These are phyloP conservation scores for Anorthoa munda DNA, from an alignment of 2,888 invertebrate species.

Conservation along the genomic window DNA sequence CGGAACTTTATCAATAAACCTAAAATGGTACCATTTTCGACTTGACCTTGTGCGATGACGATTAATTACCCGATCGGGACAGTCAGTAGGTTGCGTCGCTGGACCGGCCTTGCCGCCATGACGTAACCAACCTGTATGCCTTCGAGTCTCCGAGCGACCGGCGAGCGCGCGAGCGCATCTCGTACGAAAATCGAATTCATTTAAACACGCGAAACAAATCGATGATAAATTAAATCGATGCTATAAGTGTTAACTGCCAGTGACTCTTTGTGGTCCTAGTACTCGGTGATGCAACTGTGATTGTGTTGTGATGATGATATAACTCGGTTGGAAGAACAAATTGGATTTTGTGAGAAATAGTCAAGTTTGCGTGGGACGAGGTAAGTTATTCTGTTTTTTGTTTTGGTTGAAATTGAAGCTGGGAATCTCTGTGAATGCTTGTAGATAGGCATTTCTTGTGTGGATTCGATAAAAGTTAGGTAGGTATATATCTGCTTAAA, in stretches of 20 bases:
- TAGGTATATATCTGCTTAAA: not conserved
- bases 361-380: conserved; percentile 42
- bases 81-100: conserved; percentile 79
- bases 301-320: conserved; percentile 41
- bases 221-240: conserved; percentile 50
- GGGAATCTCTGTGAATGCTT: not conserved
- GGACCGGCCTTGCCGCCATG: conserved; percentile 79
- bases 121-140: conserved; percentile 84
- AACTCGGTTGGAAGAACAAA: conserved; percentile 34
- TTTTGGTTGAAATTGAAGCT: conserved; percentile 10
- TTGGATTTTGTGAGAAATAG: conserved; percentile 48
- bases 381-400: conserved; percentile 39
- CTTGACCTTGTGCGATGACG: conserved; percentile 77
- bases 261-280: conserved; percentile 24
- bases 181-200: conserved; percentile 67
- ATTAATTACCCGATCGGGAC: conserved; percentile 81
- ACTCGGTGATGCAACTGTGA: conserved; percentile 32
- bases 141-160: conserved; percentile 78
- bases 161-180: conserved; percentile 80
- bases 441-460: not conserved
- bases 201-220: conserved; percentile 64
- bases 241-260: conserved; percentile 44
- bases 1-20: conserved; percentile 63
- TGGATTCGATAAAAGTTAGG: not conserved
- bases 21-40: conserved; percentile 71